A percentile compares a stretch with the other conserved stretches of the same genome.
These are phyloP conservation scores for Panonychus citri DNA, from an alignment of 1,140 invertebrate species.

Conservation along the genomic window DNA sequence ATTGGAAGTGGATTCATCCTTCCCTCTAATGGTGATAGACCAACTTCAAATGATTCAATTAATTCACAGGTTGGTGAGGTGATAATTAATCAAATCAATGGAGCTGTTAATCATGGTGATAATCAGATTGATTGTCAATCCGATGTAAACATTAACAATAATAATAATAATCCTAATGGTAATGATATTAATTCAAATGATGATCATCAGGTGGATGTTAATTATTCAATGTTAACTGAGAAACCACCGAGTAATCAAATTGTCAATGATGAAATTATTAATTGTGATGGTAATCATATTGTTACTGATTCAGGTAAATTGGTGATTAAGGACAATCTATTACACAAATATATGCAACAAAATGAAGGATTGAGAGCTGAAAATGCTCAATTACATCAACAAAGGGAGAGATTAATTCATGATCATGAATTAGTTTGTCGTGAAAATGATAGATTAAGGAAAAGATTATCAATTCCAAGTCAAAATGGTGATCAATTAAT, in stretches of 20 bases:
- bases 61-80: background rate
- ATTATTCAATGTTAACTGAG: too few species aligned
- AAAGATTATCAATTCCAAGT: conserved; percentile 33
- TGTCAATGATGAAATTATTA: too few species aligned
- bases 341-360: conserved; percentile 39
- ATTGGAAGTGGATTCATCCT: conserved; percentile 17
- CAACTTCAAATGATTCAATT: background rate
- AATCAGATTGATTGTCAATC: too few species aligned
- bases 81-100: too few species aligned
- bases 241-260: too few species aligned
- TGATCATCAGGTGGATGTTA: too few species aligned
- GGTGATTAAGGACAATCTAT: conserved; percentile 17
- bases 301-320: background rate
- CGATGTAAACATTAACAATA: too few species aligned
- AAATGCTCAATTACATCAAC: conserved; percentile 57
- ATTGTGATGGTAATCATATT: too few species aligned
- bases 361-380: conserved; percentile 48
- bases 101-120: too few species aligned
- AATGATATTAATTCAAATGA: too few species aligned
- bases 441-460: conserved; percentile 64
- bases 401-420: conserved; percentile 48
- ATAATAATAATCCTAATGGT: too few species aligned
- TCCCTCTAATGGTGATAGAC: background rate
- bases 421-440: conserved; percentile 70
- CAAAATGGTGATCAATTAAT: background rate